A percentile compares a stretch with the other conserved stretches of the same genome.
phyloP scores from a whole-genome alignment of 2,113 vertebrate genomes.

The Semnornis frantzii region DNA sequence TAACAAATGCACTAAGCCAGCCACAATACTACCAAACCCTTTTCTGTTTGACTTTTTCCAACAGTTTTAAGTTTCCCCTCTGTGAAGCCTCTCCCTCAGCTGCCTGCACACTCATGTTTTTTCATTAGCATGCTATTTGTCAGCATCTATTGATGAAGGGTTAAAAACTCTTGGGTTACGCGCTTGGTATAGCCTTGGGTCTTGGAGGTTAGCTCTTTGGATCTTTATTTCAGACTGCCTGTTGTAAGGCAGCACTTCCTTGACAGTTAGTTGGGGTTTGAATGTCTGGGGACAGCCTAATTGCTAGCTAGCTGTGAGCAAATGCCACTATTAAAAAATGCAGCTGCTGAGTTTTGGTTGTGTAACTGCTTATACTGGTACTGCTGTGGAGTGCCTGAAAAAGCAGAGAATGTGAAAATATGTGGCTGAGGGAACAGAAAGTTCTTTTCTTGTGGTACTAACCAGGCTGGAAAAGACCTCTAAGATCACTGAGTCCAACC shows the following conservation, averaged over 20 bases:
- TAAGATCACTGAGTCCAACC: too few relatives aligned
- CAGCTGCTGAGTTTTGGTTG: background rate
- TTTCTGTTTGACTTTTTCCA: background rate
- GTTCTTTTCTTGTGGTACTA: too few relatives aligned
- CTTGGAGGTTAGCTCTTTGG: background rate
- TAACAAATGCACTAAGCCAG: background rate
- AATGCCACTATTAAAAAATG: background rate
- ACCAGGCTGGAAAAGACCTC: too few relatives aligned
- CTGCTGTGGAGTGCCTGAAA: background rate
- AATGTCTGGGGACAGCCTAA: background rate
- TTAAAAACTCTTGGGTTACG: background rate
- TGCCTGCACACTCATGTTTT: background rate
- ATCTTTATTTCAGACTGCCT: background rate
- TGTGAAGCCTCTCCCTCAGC: background rate
- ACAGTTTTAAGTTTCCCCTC: background rate
- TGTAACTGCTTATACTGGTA: background rate
- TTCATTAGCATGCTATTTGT: background rate
- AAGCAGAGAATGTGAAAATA: background rate
- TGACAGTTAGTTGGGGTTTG: background rate
- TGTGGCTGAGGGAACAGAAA: background rate
- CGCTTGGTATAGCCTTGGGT: background rate
- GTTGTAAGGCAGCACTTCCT: background rate
- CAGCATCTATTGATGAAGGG: background rate
- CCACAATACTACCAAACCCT: background rate
- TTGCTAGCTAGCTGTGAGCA: background rate